phyloP scores from a whole-genome alignment of 2,797 vertebrate species.

The Crocodylus rhombifer region DNA sequence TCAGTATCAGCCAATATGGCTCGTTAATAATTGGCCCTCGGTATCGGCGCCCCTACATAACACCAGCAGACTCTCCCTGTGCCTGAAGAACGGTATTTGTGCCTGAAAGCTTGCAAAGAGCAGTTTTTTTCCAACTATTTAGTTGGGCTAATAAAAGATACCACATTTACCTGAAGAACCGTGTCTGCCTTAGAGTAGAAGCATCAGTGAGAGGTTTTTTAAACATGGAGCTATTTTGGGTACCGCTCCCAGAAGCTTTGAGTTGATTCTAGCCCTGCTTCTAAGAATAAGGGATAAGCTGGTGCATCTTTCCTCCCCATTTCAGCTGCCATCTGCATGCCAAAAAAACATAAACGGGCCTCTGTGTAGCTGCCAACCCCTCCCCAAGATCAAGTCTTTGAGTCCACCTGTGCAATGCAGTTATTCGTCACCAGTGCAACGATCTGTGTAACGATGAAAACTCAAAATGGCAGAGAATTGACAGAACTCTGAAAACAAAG shows the following conservation, averaged over 20 bases:
- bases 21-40: too few species aligned
- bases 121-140: too few species aligned
- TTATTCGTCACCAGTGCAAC: rapidly evolving
- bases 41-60: too few species aligned
- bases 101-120: too few species aligned
- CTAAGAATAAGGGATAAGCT: background rate
- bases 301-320: background rate
- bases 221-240: background rate
- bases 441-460: rapidly evolving
- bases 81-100: too few species aligned
- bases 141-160: too few species aligned
- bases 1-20: too few species aligned
- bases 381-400: background rate
- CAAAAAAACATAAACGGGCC: background rate
- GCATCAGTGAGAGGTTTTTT: rapidly evolving
- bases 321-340: background rate
- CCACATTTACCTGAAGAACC: too few species aligned
- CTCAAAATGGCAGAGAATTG: rapidly evolving
- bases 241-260: background rate
- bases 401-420: background rate
- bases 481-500: background rate
- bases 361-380: background rate
- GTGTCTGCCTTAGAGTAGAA: too few species aligned
- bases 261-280: background rate
- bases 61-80: too few species aligned